These are phyloP conservation scores for Ranitomeya variabilis DNA, from an alignment of 2,113 vertebrate genomes.

Conservation along the genomic window DNA sequence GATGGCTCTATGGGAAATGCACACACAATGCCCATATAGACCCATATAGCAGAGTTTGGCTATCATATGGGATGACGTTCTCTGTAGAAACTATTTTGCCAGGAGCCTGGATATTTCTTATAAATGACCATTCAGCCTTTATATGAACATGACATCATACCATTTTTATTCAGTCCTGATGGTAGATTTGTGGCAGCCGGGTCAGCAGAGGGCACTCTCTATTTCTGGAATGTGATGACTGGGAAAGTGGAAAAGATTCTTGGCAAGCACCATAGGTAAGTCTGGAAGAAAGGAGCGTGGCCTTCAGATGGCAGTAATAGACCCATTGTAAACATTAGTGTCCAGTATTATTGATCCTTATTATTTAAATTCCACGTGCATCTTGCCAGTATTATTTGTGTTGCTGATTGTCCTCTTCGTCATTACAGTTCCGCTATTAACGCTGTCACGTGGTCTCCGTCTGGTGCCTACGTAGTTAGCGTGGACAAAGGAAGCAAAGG, in stretches of 20 bases:
- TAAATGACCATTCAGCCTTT: not conserved
- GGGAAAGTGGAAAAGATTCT: slow-evolving; percentile 87
- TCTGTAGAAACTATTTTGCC: not conserved
- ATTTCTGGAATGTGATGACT: slow-evolving; percentile 89
- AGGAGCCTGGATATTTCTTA: not conserved
- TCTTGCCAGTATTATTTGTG: not conserved
- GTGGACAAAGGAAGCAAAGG: slow-evolving; percentile 94
- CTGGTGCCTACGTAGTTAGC: slow-evolving; percentile 84
- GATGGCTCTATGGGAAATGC: too few species aligned
- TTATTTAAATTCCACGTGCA: not conserved
- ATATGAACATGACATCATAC: not conserved
- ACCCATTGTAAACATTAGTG: too few species aligned
- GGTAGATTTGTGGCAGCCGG: slow-evolving; percentile 87
- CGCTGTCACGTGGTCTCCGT: slow-evolving; percentile 90
- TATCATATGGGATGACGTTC: not conserved
- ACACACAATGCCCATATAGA: too few species aligned
- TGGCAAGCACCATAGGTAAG: slow-evolving; percentile 88
- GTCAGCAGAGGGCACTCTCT: slow-evolving; percentile 88
- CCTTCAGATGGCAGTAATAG: too few species aligned
- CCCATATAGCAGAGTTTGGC: not conserved
- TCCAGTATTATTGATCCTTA: too few species aligned
- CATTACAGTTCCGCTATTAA: slow-evolving; percentile 85
- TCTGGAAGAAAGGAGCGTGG: not conserved
- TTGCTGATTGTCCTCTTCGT: not conserved
- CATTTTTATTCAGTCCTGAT: slow-evolving; percentile 78